Percentiles rank a stretch among this genome's conserved stretches.
These are phyloP conservation scores for Intellagama lesueurii DNA, from an alignment of 2,797 vertebrate species.

Conservation along the genomic window DNA sequence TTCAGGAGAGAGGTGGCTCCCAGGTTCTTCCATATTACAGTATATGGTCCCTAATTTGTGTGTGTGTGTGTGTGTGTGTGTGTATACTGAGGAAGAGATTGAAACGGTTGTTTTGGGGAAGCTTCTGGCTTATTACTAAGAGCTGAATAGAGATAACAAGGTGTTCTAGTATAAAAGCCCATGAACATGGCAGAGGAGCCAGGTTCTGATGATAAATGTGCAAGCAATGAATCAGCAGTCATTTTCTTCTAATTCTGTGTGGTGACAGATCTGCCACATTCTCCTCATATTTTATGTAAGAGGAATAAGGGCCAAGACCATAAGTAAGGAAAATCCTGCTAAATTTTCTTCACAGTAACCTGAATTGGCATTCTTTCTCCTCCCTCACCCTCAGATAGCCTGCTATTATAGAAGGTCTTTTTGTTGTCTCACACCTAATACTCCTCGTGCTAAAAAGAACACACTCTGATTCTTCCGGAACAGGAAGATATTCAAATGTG, in stretches of 20 bases:
- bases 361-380: not conserved
- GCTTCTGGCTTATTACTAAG: not conserved
- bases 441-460: not conserved
- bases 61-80: too few relatives aligned
- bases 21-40: not conserved
- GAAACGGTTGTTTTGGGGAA: not conserved
- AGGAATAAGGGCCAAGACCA: not conserved
- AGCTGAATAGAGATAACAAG: not conserved
- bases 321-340: not conserved
- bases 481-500: conserved; percentile 47
- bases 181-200: not conserved
- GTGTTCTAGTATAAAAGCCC: not conserved
- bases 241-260: not conserved
- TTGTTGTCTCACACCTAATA: not conserved
- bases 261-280: not conserved
- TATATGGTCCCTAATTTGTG: not conserved
- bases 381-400: not conserved
- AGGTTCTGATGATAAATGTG: not conserved
- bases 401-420: conserved; percentile 2
- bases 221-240: not conserved
- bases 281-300: not conserved
- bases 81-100: too few relatives aligned
- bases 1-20: not conserved
- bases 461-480: conserved; percentile 3
- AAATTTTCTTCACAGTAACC: not conserved